Evolutionary conservation across 2,888 invertebrate genomes (phyloP).

Genomic region (Drepana falcataria): DNA sequence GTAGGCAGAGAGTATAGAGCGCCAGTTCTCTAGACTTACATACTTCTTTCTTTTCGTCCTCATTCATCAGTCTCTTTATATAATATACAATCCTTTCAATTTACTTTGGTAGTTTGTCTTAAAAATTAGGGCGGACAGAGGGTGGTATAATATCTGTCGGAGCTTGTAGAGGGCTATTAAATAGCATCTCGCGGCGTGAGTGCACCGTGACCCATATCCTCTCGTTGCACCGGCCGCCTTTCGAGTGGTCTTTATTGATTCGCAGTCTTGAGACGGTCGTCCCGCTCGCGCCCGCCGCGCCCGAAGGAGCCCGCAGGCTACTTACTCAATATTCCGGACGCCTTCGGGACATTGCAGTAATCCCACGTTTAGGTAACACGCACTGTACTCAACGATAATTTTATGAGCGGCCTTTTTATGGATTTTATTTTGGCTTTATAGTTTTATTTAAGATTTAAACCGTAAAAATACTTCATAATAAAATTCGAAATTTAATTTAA

Average conservation of each 20-base stretch:
- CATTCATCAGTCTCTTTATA: too few relatives aligned
- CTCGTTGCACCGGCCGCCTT: constrained; percentile 68
- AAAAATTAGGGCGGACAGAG: constrained; percentile 28
- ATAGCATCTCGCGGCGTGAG: constrained; percentile 59
- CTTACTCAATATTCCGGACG: constrained; percentile 73
- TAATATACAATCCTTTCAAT: constrained; percentile 22
- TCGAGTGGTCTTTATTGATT: constrained; percentile 79
- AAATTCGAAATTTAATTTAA: too few relatives aligned
- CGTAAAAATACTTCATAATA: too few relatives aligned
- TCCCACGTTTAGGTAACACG: constrained; percentile 54
- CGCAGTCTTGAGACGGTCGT: constrained; percentile 76
- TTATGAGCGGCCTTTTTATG: constrained; percentile 38
- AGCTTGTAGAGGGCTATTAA: constrained; percentile 61
- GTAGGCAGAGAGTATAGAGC: too few relatives aligned
- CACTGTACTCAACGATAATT: constrained; percentile 45
- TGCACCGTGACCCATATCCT: constrained; percentile 76
- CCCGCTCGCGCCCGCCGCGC: constrained; percentile 47
- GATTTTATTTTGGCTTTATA: constrained; percentile 23
- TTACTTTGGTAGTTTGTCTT: constrained; percentile 32
- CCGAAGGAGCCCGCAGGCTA: constrained; percentile 42
- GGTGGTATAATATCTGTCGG: constrained; percentile 64
- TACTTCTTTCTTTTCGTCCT: too few relatives aligned
- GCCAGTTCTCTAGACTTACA: too few relatives aligned
- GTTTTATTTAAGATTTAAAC: background rate
- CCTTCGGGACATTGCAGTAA: constrained; percentile 56